phyloP scores from a whole-genome alignment of 2,113 vertebrate species.

The Grus americana region DNA sequence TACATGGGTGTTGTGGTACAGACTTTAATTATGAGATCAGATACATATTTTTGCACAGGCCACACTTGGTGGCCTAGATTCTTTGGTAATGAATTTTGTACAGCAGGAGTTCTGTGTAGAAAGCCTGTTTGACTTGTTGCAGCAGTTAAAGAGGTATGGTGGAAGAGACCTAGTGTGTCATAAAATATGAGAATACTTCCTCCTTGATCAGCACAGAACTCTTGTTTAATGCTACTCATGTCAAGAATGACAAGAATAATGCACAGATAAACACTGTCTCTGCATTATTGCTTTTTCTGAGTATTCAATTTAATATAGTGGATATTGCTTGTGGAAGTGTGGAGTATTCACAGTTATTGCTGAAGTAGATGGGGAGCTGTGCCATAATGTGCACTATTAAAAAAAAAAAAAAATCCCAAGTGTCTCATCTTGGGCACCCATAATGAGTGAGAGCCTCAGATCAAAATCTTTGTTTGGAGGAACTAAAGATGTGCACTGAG shows the following conservation, averaged over 20 bases:
- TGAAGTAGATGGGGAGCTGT: background rate
- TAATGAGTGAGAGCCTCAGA: background rate
- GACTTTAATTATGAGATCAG: background rate
- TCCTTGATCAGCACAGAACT: background rate
- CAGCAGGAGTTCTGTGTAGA: background rate
- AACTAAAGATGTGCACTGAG: background rate
- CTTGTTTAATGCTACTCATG: background rate
- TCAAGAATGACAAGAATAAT: background rate
- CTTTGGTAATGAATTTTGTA: background rate
- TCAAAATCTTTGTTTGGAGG: background rate
- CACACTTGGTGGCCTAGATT: background rate
- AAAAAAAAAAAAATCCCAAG: background rate
- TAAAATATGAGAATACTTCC: background rate
- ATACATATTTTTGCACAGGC: background rate
- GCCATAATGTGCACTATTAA: background rate
- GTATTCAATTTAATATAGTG: background rate
- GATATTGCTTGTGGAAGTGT: background rate
- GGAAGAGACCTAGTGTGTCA: background rate
- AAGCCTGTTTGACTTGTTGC: background rate
- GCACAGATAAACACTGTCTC: background rate
- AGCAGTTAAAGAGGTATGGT: background rate
- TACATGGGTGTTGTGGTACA: background rate
- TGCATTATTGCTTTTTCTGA: background rate
- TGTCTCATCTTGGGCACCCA: background rate
- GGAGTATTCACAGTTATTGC: background rate